Conservation (phyloP, 2,113 vertebrate species). For the Boulengeromyrus knoepffleri region DNA sequence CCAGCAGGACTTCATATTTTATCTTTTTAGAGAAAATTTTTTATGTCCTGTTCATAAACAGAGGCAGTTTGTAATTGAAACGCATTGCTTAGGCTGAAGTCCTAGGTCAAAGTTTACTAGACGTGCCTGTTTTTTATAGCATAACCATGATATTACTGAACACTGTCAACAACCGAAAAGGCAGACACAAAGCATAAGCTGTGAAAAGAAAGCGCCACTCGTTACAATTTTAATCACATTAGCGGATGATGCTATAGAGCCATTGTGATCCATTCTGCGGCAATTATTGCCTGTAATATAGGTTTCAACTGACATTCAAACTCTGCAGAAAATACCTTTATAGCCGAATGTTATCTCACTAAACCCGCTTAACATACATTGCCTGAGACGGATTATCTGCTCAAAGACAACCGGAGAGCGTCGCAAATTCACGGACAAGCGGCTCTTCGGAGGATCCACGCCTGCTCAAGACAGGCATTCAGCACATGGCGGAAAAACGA, state of each 20-base stretch:
- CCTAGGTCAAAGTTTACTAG: not conserved
- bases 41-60: not conserved
- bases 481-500: not conserved
- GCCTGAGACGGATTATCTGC: constrained; percentile 5
- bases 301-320: constrained; percentile 7
- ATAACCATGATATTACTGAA: not conserved
- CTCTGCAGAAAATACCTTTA: constrained; percentile 15
- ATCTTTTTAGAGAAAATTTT: not conserved
- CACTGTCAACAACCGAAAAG: not conserved
- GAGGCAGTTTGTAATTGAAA: not conserved
- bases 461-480: not conserved
- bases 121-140: not conserved
- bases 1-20: not conserved
- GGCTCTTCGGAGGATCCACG: not conserved
- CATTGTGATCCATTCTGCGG: not conserved
- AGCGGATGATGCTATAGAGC: not conserved
- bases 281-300: not conserved
- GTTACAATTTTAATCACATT: constrained; percentile 1
- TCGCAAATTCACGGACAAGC: not conserved
- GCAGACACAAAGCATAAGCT: not conserved
- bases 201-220: not conserved
- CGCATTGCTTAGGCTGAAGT: not conserved
- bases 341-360: constrained; percentile 8
- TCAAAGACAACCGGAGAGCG: not conserved
- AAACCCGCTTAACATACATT: constrained; percentile 12